Base-by-base conservation (phyloP, 2,113 vertebrate species). In the Natator depressus region DNA sequence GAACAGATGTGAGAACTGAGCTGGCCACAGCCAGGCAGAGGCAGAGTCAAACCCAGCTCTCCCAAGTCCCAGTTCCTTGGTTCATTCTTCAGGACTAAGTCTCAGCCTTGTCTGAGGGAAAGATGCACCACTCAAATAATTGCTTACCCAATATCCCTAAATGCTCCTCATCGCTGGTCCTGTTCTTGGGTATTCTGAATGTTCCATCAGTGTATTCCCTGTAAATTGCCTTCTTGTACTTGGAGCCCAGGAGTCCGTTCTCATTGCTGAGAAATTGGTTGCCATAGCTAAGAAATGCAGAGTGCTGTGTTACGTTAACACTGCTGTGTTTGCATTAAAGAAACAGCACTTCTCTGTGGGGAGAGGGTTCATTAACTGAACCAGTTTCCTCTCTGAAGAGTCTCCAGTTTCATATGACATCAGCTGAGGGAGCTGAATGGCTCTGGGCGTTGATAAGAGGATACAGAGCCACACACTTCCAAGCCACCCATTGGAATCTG, bases 181-280 rank as follows among this genome's bases (percentile, higher is more conserved):
- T 98, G 91, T 89, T 81, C 50, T 72, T 96, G 47, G 82, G 97
- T 11, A 89, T 98, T 89, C 76, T 97, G 95, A 98, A 98, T 59
- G 98, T 98, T 57, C 98, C 98, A 87, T 98, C 98, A 0, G 94
- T 98, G 79, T 98, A 98, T 54, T 98, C 98, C 84, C 97, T 98
- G 95, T 98, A 98, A 81, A 98, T 93, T 27, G 97, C 98, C 89
- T 98, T 98, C 97, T 98, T 98, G 94, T 98, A 98, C 92, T 2
- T 97, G 95, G 98, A 98, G 93, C 98, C 98, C 0, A 98, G 96
- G 24, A 98, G 98, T 35, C 98, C 98, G 1, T 98, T 89, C 79
- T 97, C 82, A 0, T 96, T 97, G 93, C 82, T 98, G 96, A 98
- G 88, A 93, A 98, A 98, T 20, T 98, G 51, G 0, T 98, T 91